A percentile compares a stretch with the other conserved stretches of the same genome.
Conservation (phyloP, 2,888 invertebrate genomes). For the Neria commutata region DNA sequence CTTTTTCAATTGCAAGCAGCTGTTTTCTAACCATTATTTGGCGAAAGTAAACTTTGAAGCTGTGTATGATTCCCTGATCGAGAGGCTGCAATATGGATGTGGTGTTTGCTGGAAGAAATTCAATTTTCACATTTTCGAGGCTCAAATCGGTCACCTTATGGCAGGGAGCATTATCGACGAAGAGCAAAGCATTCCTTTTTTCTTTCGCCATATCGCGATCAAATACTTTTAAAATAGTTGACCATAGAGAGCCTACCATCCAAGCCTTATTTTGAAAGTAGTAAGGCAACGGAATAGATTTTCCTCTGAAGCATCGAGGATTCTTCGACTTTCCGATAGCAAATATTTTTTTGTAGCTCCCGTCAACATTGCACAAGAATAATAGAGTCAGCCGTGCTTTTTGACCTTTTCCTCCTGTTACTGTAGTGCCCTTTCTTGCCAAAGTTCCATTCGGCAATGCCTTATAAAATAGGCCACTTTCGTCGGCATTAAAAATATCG, state of each 20-base stretch:
- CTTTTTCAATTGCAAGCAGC: not conserved
- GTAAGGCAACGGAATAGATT: not conserved
- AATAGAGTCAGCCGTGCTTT: not conserved
- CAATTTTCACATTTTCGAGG: not conserved
- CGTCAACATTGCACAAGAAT: not conserved
- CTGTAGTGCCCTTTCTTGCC: not conserved
- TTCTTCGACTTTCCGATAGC: too few species aligned
- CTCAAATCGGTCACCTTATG: not conserved
- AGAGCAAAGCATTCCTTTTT: not conserved
- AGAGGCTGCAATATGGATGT: too few species aligned
- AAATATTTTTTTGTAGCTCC: not conserved
- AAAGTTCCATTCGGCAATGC: conserved; percentile 5
- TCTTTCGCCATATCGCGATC: not conserved
- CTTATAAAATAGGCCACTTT: conserved; percentile 13
- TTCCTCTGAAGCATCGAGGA: not conserved
- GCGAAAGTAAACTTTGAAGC: too few species aligned
- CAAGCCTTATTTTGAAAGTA: not conserved
- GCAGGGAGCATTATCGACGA: not conserved
- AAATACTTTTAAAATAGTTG: not conserved
- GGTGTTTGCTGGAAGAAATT: not conserved
- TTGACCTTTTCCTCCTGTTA: not conserved
- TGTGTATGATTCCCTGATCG: not conserved
- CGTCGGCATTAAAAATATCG: conserved; percentile 11
- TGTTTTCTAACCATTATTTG: too few species aligned
- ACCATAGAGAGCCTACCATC: not conserved